Evolutionary conservation across 2,888 invertebrate genomes (phyloP).

Genomic region (Mimas tiliae): DNA sequence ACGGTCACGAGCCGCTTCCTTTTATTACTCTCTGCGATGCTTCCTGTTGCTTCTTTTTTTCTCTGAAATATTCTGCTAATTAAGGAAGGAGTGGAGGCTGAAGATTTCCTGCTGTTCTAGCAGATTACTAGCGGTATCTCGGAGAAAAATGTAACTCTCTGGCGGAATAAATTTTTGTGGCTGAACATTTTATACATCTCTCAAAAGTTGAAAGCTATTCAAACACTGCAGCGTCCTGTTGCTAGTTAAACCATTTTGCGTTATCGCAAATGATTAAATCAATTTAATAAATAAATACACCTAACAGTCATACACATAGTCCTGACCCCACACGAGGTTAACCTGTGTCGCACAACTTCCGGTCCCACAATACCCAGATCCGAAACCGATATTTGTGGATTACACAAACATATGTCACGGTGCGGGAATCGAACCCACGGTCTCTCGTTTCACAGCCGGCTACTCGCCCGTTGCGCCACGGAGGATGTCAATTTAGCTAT

Average conservation of each 20-base stretch:
- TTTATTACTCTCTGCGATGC: constrained; percentile 70
- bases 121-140: constrained; percentile 74
- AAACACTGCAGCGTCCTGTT: constrained; percentile 32
- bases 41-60: constrained; percentile 73
- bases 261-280: constrained; percentile 48
- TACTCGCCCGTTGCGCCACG: no score
- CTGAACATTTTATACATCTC: constrained; percentile 58
- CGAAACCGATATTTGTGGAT: no score
- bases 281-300: no score
- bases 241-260: constrained; percentile 34
- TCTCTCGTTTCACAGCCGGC: no score
- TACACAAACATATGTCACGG: no score
- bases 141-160: constrained; percentile 67
- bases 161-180: constrained; percentile 64
- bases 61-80: constrained; percentile 79
- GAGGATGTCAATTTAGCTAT: no score
- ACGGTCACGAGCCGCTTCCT: constrained; percentile 68
- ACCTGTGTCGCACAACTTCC: no score
- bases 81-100: constrained; percentile 78
- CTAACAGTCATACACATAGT: no score
- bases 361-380: no score
- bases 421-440: no score
- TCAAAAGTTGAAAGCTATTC: constrained; percentile 47
- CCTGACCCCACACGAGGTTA: no score
- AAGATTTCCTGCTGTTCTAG: constrained; percentile 78